These are phyloP conservation scores for Noctua janthina DNA, from an alignment of 2,888 invertebrate species.

Conservation along the genomic window DNA sequence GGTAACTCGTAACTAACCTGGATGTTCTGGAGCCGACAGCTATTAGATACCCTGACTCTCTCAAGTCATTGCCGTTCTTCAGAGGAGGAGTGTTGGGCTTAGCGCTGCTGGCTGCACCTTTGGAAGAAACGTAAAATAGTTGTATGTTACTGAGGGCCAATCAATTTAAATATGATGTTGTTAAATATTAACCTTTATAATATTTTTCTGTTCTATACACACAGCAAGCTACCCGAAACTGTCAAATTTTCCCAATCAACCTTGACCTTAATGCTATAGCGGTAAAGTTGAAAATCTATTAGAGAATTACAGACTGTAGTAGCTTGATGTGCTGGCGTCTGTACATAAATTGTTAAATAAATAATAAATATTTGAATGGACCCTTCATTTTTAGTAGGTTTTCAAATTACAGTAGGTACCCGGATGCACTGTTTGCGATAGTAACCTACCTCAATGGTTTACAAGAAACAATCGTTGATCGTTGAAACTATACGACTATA, in stretches of 20 bases:
- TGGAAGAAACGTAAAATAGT: neutral
- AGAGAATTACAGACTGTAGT: too few relatives aligned
- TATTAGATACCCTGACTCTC: slow-evolving; percentile 87
- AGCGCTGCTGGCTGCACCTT: slow-evolving; percentile 80
- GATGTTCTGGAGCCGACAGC: slow-evolving; percentile 88
- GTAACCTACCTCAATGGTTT: neutral
- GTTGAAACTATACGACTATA: too few relatives aligned
- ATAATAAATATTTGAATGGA: neutral
- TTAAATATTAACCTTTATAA: neutral
- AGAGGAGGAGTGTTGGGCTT: slow-evolving; percentile 80
- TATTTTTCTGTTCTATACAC: too few relatives aligned
- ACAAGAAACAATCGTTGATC: neutral
- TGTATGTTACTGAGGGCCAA: neutral
- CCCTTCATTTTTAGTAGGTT: neutral
- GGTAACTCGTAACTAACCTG: slow-evolving; percentile 73
- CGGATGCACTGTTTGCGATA: neutral
- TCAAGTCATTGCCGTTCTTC: slow-evolving; percentile 85
- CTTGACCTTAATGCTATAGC: too few relatives aligned
- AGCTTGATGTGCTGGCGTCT: too few relatives aligned
- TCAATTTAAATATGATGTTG: neutral
- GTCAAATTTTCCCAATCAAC: too few relatives aligned
- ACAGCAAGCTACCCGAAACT: too few relatives aligned
- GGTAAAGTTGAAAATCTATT: too few relatives aligned
- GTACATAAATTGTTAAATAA: too few relatives aligned
- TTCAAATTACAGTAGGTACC: neutral